Base-by-base conservation (phyloP, 2,888 invertebrate species). In the Aporophyla lueneburgensis region DNA sequence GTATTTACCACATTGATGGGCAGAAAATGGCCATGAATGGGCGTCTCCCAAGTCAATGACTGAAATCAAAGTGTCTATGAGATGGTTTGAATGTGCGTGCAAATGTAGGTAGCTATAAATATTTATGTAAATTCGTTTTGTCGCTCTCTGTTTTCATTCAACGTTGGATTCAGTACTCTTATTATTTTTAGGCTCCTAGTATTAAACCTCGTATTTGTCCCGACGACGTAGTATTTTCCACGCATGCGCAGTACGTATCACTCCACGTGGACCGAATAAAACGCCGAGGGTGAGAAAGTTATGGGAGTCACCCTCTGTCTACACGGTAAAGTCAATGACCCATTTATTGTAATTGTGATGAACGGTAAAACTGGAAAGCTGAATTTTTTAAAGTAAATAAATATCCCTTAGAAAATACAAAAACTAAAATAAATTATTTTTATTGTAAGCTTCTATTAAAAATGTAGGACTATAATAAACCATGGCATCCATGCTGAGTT, bases 171-270 rank as follows among this genome's bases (percentile, higher is more conserved):
- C 33, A 40, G n/a, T 49, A 51, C 65, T 27, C 65, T 24, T 2
- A 43, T 33, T 7, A 5, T 21, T 72, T 53, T 62, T 73, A n/a
- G 5, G 24, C n/a, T 79, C 78, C 78, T 78, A 56, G 70, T 78
- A 70, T 74, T 33, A 5, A 49, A 33, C 33, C 33, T 56, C 12
- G 46, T 33, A 73, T 58, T 73, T 56, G 33, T 49, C 40, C 40
- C 33, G 14, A 24, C 46, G 14, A 24, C 67, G 53, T 53, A 61
- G 65, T 66, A 59, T 66, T 76, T 67, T 58, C 12, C 58, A 63
- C 53, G 79, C 71, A 77, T 24, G 71, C 71, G 77, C 43, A 71
- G 24, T 77, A 54, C 33, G 33, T 12, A 24, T 46, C 16, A 40
- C 33, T 58, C 33, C 78, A 63, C 49, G 78, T 78, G 70, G n/a